A percentile compares a stretch with the other conserved stretches of the same genome.
Conservation (phyloP, 2,113 vertebrate genomes). For the Upupa epops region DNA sequence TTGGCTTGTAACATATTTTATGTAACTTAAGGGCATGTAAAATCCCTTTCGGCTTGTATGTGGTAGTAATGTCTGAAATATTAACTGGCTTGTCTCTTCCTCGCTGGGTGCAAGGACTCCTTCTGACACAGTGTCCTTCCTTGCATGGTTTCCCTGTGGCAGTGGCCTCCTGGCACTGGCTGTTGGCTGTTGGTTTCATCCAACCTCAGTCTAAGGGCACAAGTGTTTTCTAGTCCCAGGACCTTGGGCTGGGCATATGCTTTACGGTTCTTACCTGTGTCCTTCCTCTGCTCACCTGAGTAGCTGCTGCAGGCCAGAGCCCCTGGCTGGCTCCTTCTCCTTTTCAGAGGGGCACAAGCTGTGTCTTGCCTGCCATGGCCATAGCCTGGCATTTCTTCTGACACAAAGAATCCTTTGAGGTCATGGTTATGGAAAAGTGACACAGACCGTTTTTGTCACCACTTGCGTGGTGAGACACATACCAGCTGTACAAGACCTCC, state of each 20-base stretch:
- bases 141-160: fast-evolving
- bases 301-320: not conserved
- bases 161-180: not conserved
- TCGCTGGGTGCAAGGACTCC: not conserved
- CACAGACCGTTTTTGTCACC: no score
- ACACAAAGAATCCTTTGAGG: no score
- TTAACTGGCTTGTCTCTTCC: not conserved
- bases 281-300: no score
- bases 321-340: fast-evolving
- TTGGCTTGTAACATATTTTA: not conserved
- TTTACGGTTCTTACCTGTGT: not conserved
- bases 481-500: not conserved
- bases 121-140: not conserved
- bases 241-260: not conserved
- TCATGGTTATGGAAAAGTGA: not conserved
- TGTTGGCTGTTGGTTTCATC: not conserved
- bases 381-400: not conserved
- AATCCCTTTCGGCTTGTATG: not conserved
- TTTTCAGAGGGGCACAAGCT: fast-evolving
- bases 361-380: not conserved
- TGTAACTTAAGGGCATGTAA: no score
- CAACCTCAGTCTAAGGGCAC: not conserved
- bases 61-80: conserved; percentile 2
- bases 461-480: not conserved
- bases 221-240: no score